A percentile compares a stretch with the other conserved stretches of the same genome.
Conservation (phyloP, 2,113 vertebrate genomes). For the Pelecanoides urinatrix region DNA sequence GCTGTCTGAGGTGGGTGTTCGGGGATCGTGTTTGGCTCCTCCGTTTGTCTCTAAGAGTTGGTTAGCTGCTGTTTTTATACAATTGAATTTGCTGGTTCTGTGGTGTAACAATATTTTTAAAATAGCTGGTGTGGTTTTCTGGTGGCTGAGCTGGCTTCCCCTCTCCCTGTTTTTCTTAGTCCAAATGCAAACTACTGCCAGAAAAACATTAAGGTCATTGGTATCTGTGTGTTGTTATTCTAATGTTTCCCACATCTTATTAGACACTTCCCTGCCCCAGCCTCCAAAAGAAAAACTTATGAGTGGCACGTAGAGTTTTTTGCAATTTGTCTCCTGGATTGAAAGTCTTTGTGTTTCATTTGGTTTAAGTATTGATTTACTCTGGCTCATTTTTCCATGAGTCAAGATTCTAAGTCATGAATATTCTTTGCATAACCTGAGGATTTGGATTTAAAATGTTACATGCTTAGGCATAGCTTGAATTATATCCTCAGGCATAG, state of each 20-base stretch:
- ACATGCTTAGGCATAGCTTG: not conserved
- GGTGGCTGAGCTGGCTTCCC: not conserved
- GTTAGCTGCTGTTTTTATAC: not conserved
- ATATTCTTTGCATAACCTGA: not conserved
- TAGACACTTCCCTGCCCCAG: not conserved
- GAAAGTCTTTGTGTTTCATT: not conserved
- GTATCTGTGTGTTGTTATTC: not conserved
- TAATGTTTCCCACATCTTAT: not conserved
- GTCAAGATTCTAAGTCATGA: not conserved
- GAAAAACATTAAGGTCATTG: not conserved
- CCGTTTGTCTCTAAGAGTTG: not conserved
- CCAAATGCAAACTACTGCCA: not conserved
- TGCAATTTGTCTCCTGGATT: not conserved
- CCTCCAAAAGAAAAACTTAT: not conserved
- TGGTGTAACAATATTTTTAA: not conserved
- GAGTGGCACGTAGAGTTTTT: not conserved
- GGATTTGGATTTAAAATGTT: not conserved
- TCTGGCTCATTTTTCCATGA: not conserved
- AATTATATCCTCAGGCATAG: not conserved
- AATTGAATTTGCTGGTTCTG: not conserved
- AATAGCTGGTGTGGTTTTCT: not conserved
- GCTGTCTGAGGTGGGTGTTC: not conserved
- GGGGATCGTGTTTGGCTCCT: not conserved
- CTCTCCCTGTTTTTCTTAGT: not conserved
- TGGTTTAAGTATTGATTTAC: not conserved